Evolutionary conservation across 2,113 vertebrate species (phyloP).

Genomic region (Orthonyx spaldingii): DNA sequence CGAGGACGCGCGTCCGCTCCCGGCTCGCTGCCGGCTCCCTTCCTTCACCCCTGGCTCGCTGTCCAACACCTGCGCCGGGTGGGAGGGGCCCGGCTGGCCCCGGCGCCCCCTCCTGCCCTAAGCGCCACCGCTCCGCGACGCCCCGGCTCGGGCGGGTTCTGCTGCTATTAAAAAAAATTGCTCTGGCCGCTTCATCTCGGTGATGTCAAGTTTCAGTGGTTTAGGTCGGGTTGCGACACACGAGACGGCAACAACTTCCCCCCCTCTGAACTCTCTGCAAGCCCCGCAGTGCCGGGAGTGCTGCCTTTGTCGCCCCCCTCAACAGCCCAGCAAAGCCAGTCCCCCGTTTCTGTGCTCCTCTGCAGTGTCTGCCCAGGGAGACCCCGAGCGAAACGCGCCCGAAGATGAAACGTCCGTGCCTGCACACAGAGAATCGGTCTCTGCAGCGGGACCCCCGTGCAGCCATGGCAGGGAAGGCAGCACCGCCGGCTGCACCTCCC

Average conservation of each 20-base stretch:
- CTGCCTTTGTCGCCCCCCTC: neutral
- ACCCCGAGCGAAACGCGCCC: neutral
- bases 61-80: neutral
- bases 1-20: neutral
- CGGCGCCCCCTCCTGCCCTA: neutral
- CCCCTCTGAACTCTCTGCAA: neutral
- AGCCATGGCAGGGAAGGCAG: neutral
- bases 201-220: neutral
- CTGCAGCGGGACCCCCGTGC: neutral
- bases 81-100: too few relatives aligned
- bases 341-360: neutral
- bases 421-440: neutral
- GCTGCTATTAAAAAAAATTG: neutral
- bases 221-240: neutral
- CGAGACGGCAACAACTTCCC: neutral
- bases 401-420: neutral
- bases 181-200: neutral
- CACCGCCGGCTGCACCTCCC: neutral
- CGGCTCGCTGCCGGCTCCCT: neutral
- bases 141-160: neutral
- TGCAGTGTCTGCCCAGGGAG: neutral
- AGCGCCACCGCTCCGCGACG: neutral
- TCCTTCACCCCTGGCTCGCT: neutral
- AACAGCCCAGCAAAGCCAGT: neutral
- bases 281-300: neutral